Evolutionary conservation across 2,797 vertebrate species (phyloP), one percentile per base, ranked within the genome.

Genomic region (Phrynocephalus forsythii): DNA sequence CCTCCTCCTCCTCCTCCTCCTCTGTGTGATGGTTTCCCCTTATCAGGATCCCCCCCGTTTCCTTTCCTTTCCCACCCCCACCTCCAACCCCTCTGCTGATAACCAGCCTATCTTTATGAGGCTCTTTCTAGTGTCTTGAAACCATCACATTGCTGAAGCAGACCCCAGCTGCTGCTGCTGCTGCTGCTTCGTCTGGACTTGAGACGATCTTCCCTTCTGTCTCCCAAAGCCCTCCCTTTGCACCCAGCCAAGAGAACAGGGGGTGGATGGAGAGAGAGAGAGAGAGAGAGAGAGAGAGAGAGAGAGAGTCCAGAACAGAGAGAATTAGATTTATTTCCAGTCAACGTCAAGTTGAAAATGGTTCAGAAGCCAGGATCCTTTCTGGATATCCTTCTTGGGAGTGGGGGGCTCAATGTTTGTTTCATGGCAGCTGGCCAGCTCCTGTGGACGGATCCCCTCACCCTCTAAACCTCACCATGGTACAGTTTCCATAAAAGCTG

Each of bases 341-440:
- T 92, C 28, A 93, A 94, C 94, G 87, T 82, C 85, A 87, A 89
- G 80, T 81, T 91, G 83, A 82, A 91, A n/a, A 81, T 63, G 89
- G 79, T 86, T 90, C 91, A 89, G 82, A 92, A 85, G 52, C 9
- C 52, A 56, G 52, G 52, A 56, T 56, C 9, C 52, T 26, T 28
- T 79, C 83, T 86, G 88, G 88, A 86, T 92, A 84, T 52, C 87
- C 89, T 50, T 30, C 69, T 72, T n/a, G n/a, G 13, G 18, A 6
- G 56, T 2, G 56, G 56, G 56, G 9, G 56, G 56, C 5, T 60
- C 15, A 16, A 10, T 8, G 38, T 44, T 60, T 9, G 56, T 60
- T 9, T 9, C 56, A 9, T 44, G 52, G 52, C 52, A 56, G 13
- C 52, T 13, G 13, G 52, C 52, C 52, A 56, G 52, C 13, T 10